phyloP scores from a whole-genome alignment of 64 coral and sea anemone species.

The Anthopleura sola region DNA sequence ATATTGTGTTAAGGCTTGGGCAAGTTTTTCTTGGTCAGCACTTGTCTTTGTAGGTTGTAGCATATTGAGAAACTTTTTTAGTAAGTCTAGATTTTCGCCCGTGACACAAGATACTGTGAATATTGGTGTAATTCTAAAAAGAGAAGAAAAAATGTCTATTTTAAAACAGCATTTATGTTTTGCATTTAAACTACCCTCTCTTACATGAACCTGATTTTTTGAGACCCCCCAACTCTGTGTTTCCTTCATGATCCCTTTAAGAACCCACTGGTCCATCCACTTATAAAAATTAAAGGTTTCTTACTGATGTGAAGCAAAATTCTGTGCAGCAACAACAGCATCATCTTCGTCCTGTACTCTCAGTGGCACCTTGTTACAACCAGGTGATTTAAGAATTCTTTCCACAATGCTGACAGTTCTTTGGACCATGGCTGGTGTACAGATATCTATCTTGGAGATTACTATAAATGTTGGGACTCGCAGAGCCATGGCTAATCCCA shows the following conservation, averaged over 20 bases:
- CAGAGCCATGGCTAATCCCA: conserved; percentile 91
- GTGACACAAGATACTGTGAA: conserved; percentile 94
- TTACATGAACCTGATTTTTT: too few relatives aligned
- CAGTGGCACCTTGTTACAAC: conserved; percentile 90
- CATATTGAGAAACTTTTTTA: conserved; percentile 90
- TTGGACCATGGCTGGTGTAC: conserved; percentile 58
- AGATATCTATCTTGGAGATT: conserved; percentile 84
- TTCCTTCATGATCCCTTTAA: too few relatives aligned
- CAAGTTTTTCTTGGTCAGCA: conserved; percentile 88
- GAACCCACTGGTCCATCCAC: too few relatives aligned
- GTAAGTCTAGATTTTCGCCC: conserved; percentile 82
- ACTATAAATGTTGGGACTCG: conserved; percentile 92
- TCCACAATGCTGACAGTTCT: conserved; percentile 73
- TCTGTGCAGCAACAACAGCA: conserved; percentile 79
- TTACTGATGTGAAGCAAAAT: conserved; percentile 85
- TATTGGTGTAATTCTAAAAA: conserved; percentile 81
- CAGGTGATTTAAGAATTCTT: conserved; percentile 90
- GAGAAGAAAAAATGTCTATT: not conserved
- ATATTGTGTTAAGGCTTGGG: conserved; percentile 79
- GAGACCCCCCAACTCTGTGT: too few relatives aligned
- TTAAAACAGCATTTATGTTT: too few relatives aligned
- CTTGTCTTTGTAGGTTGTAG: conserved; percentile 67
- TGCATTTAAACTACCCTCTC: not conserved
- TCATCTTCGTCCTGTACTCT: conserved; percentile 76
- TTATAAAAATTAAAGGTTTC: not conserved